Percentiles rank a stretch among this genome's conserved stretches.
phyloP scores from a whole-genome alignment of 2,113 vertebrate species.

The Calonectris borealis region DNA sequence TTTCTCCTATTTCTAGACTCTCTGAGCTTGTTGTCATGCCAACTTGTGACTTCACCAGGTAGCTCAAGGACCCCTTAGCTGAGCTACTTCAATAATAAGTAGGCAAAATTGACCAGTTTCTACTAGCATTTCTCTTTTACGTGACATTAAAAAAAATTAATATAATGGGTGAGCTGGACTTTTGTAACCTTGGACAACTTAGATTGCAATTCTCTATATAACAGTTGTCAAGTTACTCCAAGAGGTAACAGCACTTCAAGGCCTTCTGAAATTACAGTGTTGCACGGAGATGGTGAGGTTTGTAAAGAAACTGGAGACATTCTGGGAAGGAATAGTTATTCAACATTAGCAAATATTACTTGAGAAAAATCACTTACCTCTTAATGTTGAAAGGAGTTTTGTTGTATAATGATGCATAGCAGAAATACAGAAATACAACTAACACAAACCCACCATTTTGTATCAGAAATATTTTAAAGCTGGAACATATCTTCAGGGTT shows the following conservation, averaged over 20 bases:
- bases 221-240: slow-evolving; percentile 25
- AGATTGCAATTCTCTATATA: neutral
- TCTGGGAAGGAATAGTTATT: neutral
- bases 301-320: neutral
- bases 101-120: slow-evolving; percentile 41
- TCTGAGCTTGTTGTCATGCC: slow-evolving; percentile 55
- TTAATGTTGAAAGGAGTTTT: slow-evolving; percentile 3
- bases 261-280: neutral
- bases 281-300: neutral
- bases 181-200: slow-evolving; percentile 30
- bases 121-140: neutral
- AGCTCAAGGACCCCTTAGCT: slow-evolving; percentile 49
- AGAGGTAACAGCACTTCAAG: slow-evolving; percentile 24
- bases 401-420: neutral
- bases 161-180: slow-evolving; percentile 25
- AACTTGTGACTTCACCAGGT: slow-evolving; percentile 49
- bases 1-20: slow-evolving; percentile 23
- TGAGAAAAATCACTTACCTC: neutral
- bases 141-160: slow-evolving; percentile 28
- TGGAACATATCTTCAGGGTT: neutral
- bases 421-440: neutral
- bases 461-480: neutral
- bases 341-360: slow-evolving; percentile 4
- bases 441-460: neutral
- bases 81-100: slow-evolving; percentile 47